phyloP scores from a whole-genome alignment of 2,888 invertebrate species.

The Lingula anatina region DNA sequence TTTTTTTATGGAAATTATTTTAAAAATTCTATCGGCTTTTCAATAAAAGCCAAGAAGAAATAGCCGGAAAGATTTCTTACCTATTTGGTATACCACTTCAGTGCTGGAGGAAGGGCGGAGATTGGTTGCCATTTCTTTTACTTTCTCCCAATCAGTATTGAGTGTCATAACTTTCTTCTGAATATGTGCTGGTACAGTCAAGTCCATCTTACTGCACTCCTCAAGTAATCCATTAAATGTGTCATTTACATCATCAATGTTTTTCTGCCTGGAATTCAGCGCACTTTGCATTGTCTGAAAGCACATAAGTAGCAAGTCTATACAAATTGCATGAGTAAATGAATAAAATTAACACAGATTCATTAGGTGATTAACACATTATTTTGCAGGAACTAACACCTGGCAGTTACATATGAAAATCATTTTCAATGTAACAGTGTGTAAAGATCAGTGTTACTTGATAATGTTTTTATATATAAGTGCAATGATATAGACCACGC shows the following conservation, averaged over 20 bases:
- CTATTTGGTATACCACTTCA: too few species aligned
- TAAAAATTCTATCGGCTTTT: too few species aligned
- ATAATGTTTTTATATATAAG: too few species aligned
- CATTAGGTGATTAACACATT: not conserved
- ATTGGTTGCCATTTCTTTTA: slow-evolving; percentile 28
- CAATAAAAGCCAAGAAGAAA: too few species aligned
- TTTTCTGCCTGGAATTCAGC: slow-evolving; percentile 26
- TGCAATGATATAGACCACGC: too few species aligned
- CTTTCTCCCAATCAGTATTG: slow-evolving; percentile 38
- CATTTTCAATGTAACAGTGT: too few species aligned
- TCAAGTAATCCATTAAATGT: slow-evolving; percentile 20
- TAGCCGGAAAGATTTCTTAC: too few species aligned
- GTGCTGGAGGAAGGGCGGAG: slow-evolving; percentile 18
- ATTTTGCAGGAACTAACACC: not conserved
- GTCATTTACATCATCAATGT: slow-evolving; percentile 31
- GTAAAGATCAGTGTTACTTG: too few species aligned
- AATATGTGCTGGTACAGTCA: slow-evolving; percentile 27
- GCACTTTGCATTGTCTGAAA: slow-evolving; percentile 38
- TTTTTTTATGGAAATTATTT: too few species aligned
- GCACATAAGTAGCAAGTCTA: not conserved
- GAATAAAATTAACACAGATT: not conserved
- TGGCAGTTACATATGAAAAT: not conserved
- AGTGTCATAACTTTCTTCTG: slow-evolving; percentile 29
- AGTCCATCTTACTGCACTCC: slow-evolving; percentile 21
- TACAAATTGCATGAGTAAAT: not conserved